Conservation (phyloP, 1,140 invertebrate species). For the Drosophila baimaii region DNA sequence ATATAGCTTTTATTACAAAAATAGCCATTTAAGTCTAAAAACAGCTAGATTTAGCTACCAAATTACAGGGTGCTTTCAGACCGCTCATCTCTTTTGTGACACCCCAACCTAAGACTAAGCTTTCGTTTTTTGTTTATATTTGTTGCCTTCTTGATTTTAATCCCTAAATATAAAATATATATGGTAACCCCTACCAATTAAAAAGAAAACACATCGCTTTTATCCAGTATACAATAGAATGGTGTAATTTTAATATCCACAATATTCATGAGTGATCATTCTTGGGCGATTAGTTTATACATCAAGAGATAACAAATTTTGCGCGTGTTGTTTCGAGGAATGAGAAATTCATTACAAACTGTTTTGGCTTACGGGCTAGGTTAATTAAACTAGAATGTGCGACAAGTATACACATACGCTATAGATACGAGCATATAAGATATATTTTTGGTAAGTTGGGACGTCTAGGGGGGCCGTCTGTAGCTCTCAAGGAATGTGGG, state of each 20-base stretch:
- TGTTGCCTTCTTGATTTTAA: too few species aligned
- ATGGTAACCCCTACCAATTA: too few species aligned
- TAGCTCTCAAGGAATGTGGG: conserved; percentile 54
- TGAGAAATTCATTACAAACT: conserved; percentile 61
- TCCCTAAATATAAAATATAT: too few species aligned
- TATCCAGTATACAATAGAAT: conserved; percentile 35
- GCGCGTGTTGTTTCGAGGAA: conserved; percentile 51
- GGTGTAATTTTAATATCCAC: conserved; percentile 66
- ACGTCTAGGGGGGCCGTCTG: conserved; percentile 53
- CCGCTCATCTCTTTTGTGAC: too few species aligned
- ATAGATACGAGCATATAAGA: conserved; percentile 54
- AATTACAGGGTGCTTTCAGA: too few species aligned
- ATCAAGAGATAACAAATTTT: conserved; percentile 62
- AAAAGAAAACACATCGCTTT: neutral
- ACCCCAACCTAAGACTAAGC: too few species aligned
- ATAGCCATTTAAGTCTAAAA: too few species aligned
- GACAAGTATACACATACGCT: conserved; percentile 58
- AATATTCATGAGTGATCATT: conserved; percentile 69
- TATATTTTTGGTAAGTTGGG: conserved; percentile 75
- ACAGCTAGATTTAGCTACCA: too few species aligned
- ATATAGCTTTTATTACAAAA: too few species aligned
- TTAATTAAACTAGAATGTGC: conserved; percentile 66
- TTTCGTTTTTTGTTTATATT: too few species aligned
- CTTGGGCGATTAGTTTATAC: conserved; percentile 60
- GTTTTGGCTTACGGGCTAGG: conserved; percentile 54